phyloP scores from a whole-genome alignment of 2,797 vertebrate genomes.

The Hydrophis major region DNA sequence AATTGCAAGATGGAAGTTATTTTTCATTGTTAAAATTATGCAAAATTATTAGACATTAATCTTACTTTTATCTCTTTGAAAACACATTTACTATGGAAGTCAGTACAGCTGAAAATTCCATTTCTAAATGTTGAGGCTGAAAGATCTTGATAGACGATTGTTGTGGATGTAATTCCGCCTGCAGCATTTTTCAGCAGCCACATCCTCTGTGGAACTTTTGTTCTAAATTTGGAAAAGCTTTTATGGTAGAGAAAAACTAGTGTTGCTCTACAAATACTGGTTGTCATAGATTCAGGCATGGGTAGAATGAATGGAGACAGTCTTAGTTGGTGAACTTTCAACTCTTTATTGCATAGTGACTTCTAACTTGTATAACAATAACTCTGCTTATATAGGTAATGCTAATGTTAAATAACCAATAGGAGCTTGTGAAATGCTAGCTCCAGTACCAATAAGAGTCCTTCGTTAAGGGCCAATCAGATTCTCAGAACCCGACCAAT shows the following conservation, averaged over 20 bases:
- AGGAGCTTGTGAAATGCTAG: too few species aligned
- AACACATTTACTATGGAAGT: not conserved
- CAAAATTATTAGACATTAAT: not conserved
- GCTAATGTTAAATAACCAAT: too few species aligned
- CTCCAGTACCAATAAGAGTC: too few species aligned
- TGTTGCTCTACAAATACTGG: fast-evolving
- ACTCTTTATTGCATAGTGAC: too few species aligned
- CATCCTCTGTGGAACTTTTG: not conserved
- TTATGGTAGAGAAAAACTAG: not conserved
- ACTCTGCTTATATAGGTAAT: too few species aligned
- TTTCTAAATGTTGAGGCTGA: constrained; percentile 7
- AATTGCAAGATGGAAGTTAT: constrained; percentile 11
- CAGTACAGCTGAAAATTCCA: constrained; percentile 20
- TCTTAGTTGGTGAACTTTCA: too few species aligned
- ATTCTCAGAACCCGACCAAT: too few species aligned
- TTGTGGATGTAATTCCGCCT: not conserved
- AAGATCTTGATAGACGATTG: not conserved
- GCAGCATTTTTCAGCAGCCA: not conserved
- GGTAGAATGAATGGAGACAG: too few species aligned
- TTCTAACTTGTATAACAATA: too few species aligned
- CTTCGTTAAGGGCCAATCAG: too few species aligned
- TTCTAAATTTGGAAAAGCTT: not conserved
- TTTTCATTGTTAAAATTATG: not conserved
- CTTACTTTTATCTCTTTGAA: constrained; percentile 39
- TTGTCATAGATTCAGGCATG: too few species aligned